Percentiles rank a stretch among this genome's conserved stretches.
Conservation (phyloP, 2,888 invertebrate genomes). For the Synergus laeviventris region DNA sequence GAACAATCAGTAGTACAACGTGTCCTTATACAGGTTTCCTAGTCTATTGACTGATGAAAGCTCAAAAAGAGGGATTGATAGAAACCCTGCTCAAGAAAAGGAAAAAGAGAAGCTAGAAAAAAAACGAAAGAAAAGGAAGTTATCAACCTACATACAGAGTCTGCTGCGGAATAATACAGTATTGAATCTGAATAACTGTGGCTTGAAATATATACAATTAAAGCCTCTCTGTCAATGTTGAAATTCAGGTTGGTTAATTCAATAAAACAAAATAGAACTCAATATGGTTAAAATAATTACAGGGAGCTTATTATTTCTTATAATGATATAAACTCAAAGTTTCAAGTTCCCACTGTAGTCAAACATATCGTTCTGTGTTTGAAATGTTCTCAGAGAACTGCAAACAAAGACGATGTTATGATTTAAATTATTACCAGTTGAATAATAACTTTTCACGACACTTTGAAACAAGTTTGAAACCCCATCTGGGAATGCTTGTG, state of each 20-base stretch:
- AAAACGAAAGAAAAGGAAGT: background rate
- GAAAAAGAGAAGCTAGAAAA: background rate
- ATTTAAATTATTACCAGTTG: constrained; percentile 10
- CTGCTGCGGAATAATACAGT: background rate
- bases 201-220: background rate
- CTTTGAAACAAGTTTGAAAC: constrained; percentile 30
- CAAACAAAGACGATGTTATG: constrained; percentile 26
- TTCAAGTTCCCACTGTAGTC: background rate
- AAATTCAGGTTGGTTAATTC: background rate
- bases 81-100: constrained; percentile 12
- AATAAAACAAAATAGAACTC: background rate
- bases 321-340: background rate
- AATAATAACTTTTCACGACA: constrained; percentile 23
- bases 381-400: background rate
- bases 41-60: constrained; percentile 24
- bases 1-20: constrained; percentile 31
- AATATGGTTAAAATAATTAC: no score
- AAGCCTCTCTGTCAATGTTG: background rate
- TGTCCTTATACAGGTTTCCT: constrained; percentile 39
- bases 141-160: background rate
- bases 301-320: background rate
- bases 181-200: background rate
- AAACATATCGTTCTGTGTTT: background rate
- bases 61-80: constrained; percentile 35
- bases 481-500: background rate